Conservation (phyloP, 2,797 vertebrate species). For the Eutrigla gurnardus region DNA sequence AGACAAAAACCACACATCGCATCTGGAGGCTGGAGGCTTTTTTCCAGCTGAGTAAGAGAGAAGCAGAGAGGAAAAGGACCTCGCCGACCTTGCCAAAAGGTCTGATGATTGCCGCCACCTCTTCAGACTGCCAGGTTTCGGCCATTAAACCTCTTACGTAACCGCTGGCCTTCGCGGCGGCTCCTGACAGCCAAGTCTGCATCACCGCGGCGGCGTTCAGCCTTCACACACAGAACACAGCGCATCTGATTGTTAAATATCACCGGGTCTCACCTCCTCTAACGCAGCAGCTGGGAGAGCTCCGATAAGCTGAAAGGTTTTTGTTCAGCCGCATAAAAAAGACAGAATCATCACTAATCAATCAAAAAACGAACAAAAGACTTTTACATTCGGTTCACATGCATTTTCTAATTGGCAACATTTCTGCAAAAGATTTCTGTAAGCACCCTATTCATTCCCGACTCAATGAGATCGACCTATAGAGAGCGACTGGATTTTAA, state of each 20-base stretch:
- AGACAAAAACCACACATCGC: background rate
- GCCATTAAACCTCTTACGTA: conserved; percentile 67
- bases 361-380: background rate
- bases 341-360: conserved; percentile 25
- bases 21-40: conserved; percentile 6
- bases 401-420: conserved; percentile 2
- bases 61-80: conserved; percentile 37
- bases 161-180: conserved; percentile 59
- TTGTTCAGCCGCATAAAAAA: background rate
- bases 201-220: conserved; percentile 22
- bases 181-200: conserved; percentile 61
- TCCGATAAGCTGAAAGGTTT: conserved; percentile 42
- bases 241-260: conserved; percentile 49
- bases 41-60: conserved; percentile 27
- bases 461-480: conserved; percentile 14
- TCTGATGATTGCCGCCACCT: conserved; percentile 54
- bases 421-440: conserved; percentile 8
- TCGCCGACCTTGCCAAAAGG: conserved; percentile 59
- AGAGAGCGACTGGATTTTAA: conserved; percentile 30
- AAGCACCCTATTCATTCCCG: background rate
- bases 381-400: background rate
- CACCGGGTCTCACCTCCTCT: conserved; percentile 21
- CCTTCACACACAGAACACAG: conserved; percentile 33
- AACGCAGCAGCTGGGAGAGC: conserved; percentile 14
- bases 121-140: conserved; percentile 41